Base-by-base conservation (phyloP, 2,888 invertebrate species). In the Lasioglossum malachurum region DNA sequence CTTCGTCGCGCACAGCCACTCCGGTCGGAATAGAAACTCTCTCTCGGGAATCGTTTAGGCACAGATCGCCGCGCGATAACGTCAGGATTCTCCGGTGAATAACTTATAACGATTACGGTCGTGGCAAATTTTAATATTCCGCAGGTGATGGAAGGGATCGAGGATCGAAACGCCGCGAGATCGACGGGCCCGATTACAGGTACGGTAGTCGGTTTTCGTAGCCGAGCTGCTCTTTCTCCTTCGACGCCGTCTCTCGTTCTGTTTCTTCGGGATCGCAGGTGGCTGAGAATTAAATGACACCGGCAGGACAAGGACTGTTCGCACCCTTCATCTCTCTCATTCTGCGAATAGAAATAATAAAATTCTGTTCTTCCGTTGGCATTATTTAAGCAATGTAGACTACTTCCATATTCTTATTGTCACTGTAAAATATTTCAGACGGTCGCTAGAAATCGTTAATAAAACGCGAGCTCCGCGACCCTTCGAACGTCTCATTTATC, bases 71-170 rank as follows among this genome's bases (percentile, higher is more conserved):
- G 0, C 2, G 41, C 49, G 83, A 83, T 83, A 85, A 79, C 72
- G 75, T 53, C 75, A 35, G 27, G 71, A 72, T 35, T 14, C 75
- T 0, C 41, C n/a, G 14, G 10, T 78, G 75, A 82, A 64, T 84
- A 71, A 82, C 75, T 78, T 78, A 75, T 72, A 75, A 72, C 82
- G 53, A 31, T 53, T 44, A 53, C 53, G 31, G 57, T 38, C 44
- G 27, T 75, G 75, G 49, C 64, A 83, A 83, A 78, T 73, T 83
- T 76, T 72, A 57, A 73, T 80, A 75, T 64, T 72, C 57, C n/a
- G 27, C 38, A 5, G 38, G 2, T 19, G 46, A 38, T 27, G 67
- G 23, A 49, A 64, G 41, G 72, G 49, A 27, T 78, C 74, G 57
- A 19, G 67, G 60, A 71, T 8, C 57, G 75, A 75, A 72, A 64